phyloP scores from a whole-genome alignment of 1,140 invertebrate genomes.

The Drosophila funebris region DNA sequence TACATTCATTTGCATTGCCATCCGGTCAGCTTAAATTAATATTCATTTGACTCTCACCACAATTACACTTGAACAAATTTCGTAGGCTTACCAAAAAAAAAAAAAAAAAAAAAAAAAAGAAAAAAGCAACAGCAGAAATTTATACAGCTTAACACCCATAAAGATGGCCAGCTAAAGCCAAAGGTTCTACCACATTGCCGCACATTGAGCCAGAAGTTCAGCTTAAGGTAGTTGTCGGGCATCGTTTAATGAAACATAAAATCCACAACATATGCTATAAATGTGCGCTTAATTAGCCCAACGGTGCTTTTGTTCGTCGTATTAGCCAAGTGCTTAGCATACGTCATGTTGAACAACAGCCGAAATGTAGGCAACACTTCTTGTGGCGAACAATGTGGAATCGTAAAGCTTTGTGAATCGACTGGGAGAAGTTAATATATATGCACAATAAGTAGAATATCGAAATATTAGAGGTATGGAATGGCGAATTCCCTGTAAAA shows the following conservation, averaged over 20 bases:
- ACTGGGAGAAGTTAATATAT: slow-evolving; percentile 12
- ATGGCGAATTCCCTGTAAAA: not conserved
- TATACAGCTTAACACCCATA: slow-evolving; percentile 2
- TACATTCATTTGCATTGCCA: slow-evolving; percentile 28
- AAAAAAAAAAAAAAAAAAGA: too few species aligned
- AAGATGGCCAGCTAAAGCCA: slow-evolving; percentile 27
- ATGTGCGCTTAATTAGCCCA: slow-evolving; percentile 61
- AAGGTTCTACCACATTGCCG: slow-evolving; percentile 20
- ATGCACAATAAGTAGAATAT: not conserved
- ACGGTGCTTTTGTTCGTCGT: slow-evolving; percentile 16
- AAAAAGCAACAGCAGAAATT: not conserved
- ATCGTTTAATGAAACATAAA: slow-evolving; percentile 46
- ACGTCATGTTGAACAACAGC: slow-evolving; percentile 3
- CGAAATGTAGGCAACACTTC: slow-evolving; percentile 42
- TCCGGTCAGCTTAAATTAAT: slow-evolving; percentile 38
- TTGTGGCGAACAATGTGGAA: slow-evolving; percentile 20
- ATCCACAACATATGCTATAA: slow-evolving; percentile 39
- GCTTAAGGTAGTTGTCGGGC: slow-evolving; percentile 12
- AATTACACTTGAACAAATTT: slow-evolving; percentile 26
- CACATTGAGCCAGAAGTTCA: not conserved
- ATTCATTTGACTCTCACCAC: slow-evolving; percentile 37
- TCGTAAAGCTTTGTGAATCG: slow-evolving; percentile 26
- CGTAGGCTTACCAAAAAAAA: slow-evolving; percentile 6
- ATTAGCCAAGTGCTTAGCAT: slow-evolving; percentile 35
- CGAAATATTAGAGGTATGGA: not conserved